Base-by-base conservation (phyloP, 2,113 vertebrate genomes). In the Numida meleagris region DNA sequence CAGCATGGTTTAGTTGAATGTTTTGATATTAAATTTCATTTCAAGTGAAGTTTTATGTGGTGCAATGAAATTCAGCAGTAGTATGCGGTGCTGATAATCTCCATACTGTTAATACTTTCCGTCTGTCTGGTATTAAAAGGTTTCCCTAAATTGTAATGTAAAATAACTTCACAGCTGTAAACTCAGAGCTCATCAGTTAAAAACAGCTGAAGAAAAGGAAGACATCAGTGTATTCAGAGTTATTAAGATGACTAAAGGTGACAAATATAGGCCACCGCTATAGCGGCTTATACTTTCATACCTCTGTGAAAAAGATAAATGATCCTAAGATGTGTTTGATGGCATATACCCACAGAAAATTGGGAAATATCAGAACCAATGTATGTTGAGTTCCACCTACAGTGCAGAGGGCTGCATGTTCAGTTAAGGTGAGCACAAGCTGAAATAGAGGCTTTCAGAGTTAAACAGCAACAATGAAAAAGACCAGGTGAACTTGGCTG, bases 1-100 rank as follows among this genome's bases (percentile, higher is more conserved):
- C 65, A 83, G 45, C 50, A 45, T 33, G 45, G 67, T 62, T 94
- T 77, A 86, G 68, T 65, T 62, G 48, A 93, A 85, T 0, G 0
- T 85, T 73, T 72, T 90, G 17, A 57, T 93, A 91, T 78, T 85
- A 91, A 92, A 84, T 71, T 95, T 94, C 2, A 88, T 45, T 36
- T 95, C 79, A 76, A 68, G 61, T 61, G 78, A 89, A 93, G 57
- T 25, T 70, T 55, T 91, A n/a, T 86, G 36, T 81, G 89, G n/a
- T 72, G 50, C 43, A 82, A 0, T 75, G 61, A 93, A 93, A 86
- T 92, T 90, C 88, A 82, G 59, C 55, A 82, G 51, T 74, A 76
- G 11, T 89, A 18, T 62, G 53, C 40, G 66, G 36, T 84, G 71
- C 58, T 94, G 84, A 94, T 86, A 95, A 83, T 33, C 29, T 70